Base-by-base conservation (phyloP, 2,797 vertebrate genomes). In the Phataginus tetradactyla region DNA sequence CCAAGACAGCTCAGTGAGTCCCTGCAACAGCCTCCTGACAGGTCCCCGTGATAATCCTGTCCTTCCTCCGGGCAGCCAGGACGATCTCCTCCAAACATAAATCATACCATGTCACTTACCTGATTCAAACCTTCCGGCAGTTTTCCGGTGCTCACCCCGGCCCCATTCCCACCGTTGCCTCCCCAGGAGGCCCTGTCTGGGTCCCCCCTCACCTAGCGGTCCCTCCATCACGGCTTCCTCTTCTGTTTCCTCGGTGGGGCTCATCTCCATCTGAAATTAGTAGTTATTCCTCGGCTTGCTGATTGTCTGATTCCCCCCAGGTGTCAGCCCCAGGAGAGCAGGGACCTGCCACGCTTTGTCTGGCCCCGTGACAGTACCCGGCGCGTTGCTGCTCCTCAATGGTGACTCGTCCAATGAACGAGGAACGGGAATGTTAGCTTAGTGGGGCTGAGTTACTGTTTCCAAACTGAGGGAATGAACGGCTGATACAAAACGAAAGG, bases 201-300 rank as follows among this genome's bases (percentile, higher is more conserved):
- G 21, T 66, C 10, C n/a, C 42, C 0, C 13, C 23, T 34, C 23
- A 9, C 4, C 10, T 4, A 7, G 11, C 0, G 51, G 39, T 32
- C 42, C 1, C 10, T 34, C 13, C 7, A 10, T 5, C 74, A 0
- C 0, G 1, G 13, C 18, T 27, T 51, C 32, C 29, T 64, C 20
- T n/a, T 57, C 32, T 18, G 6, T 23, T 80, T 77, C 59, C 53
- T 61, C 27, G 4, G 7, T 2, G 29, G 45, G 9, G 3, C 61
- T 71, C 34, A 3, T 53, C 34, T 0, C 5, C 20, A 1, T 39
- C 17, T 71, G 51, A 59, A 34, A 15, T 5, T 15, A 1, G 18
- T 45, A 2, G n/a, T 11, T 45, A 39, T 78, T 42, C 21, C 59
- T 63, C 20, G n/a, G 25, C 18, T 59, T 74, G 34, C 7, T 72